Conservation (phyloP, 2,888 invertebrate genomes). For the Dioctria linearis region DNA sequence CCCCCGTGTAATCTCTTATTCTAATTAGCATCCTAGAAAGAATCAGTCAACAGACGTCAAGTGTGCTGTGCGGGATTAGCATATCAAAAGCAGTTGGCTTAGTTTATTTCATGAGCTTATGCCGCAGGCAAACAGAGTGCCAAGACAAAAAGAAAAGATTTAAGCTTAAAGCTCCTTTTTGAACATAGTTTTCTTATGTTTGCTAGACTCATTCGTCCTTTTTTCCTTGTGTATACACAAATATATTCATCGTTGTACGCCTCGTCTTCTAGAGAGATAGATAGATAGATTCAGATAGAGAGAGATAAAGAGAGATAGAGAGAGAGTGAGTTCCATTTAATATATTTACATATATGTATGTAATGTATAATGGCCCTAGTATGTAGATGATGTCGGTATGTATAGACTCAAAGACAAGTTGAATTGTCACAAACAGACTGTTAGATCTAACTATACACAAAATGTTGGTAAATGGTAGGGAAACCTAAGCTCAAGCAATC, state of each 20-base stretch:
- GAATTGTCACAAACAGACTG: slow-evolving; percentile 53
- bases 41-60: slow-evolving; percentile 38
- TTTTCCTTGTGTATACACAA: background rate
- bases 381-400: slow-evolving; percentile 4
- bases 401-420: slow-evolving; percentile 48
- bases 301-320: too few relatives aligned
- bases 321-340: too few relatives aligned
- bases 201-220: slow-evolving; percentile 54
- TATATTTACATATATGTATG: too few relatives aligned
- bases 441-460: background rate
- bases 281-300: too few relatives aligned
- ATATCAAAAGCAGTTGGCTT: slow-evolving; percentile 44
- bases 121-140: slow-evolving; percentile 43
- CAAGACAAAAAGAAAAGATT: slow-evolving; percentile 55
- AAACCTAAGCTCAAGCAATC: too few relatives aligned
- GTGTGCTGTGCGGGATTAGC: slow-evolving; percentile 36
- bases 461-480: slow-evolving; percentile 11
- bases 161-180: slow-evolving; percentile 55
- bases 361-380: too few relatives aligned
- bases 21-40: slow-evolving; percentile 49
- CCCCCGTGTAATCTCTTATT: slow-evolving; percentile 37
- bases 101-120: slow-evolving; percentile 26
- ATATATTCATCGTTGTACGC: too few relatives aligned
- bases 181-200: slow-evolving; percentile 58
- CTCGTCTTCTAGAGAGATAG: too few relatives aligned